Conservation (phyloP, 1,140 invertebrate genomes). For the Dreissena polymorpha region DNA sequence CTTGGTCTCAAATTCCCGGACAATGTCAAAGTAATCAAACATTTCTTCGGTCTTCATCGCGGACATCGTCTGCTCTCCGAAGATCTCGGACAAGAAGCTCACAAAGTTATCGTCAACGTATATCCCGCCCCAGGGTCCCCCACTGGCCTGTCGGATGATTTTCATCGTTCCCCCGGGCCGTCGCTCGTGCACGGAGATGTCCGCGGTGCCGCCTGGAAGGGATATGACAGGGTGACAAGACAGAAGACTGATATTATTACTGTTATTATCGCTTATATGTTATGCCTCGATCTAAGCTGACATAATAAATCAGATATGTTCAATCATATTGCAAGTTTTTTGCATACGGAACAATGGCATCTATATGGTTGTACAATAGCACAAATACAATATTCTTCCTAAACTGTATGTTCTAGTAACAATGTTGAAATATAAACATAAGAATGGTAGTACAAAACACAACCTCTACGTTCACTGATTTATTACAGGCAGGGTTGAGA, state of each 20-base stretch:
- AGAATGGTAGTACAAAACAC: too few species aligned
- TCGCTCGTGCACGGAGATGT: slow-evolving; percentile 1
- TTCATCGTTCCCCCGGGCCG: neutral
- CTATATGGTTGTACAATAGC: too few species aligned
- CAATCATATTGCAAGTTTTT: too few species aligned
- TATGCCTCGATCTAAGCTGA: too few species aligned
- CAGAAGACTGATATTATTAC: neutral
- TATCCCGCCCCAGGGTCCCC: slow-evolving; percentile 18
- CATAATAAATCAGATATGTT: too few species aligned
- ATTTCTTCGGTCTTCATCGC: neutral
- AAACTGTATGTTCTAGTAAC: too few species aligned
- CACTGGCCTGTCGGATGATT: slow-evolving; percentile 1
- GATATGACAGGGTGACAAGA: neutral
- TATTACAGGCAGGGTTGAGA: too few species aligned
- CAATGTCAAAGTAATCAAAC: neutral
- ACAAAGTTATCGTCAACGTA: slow-evolving; percentile 2
- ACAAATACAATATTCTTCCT: too few species aligned
- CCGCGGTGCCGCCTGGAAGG: slow-evolving; percentile 2
- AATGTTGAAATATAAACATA: too few species aligned
- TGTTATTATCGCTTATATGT: neutral
- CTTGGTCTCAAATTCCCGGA: slow-evolving; percentile 2
- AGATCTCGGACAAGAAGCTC: neutral
- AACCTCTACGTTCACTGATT: too few species aligned
- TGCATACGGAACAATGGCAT: too few species aligned
- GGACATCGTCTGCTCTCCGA: neutral